Evolutionary conservation across 2,113 vertebrate species (phyloP), one percentile per base, ranked within the genome.

Genomic region (Gobiocypris rarus): DNA sequence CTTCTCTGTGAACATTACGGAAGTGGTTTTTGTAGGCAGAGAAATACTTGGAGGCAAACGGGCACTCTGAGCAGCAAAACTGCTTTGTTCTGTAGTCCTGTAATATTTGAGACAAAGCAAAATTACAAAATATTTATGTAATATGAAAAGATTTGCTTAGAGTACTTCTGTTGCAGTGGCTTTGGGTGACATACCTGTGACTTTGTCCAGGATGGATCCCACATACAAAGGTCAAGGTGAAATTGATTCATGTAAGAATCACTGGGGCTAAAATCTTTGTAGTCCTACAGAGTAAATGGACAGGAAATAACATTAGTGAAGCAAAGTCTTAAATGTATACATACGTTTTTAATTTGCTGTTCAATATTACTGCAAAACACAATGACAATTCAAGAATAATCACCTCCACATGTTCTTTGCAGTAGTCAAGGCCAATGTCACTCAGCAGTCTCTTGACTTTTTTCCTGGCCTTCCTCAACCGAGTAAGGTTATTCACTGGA

Each of bases 21-120:
- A 98, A 99, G 93, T 99, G 97, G 95, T 98, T 99, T 93, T 98
- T 98, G 95, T 99, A 99, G 65, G 97, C 97, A 83, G 97, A 98
- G 94, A 99, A 99, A 95, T 97, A 98, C 93, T 97, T 98, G 86
- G 97, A 99, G 88, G 98, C 96, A 94, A 99, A 99, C 1, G 95
- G 93, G 91, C 97, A 99, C 85, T 97, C 97, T 75, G 97, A 96
- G 94, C 98, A 99, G 96, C 98, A 99, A 90, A 98, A 99, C 90
- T 97, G 97, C 94, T 99, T 99, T 89, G 98, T 98, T 92, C 98
- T 94, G 90, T 99, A 99, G 85, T 97, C 96, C 98, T 95, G 80
- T 38, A 88, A 87, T 41, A 86, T 7, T 89, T 34, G 13, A 70
- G 59, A 48, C 59, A 83, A 75, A 75, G 5, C 5, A 63, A n/a